Percentiles rank a stretch among this genome's conserved stretches.
phyloP scores from a whole-genome alignment of 2,113 vertebrate genomes.

The Plectropomus leopardus region DNA sequence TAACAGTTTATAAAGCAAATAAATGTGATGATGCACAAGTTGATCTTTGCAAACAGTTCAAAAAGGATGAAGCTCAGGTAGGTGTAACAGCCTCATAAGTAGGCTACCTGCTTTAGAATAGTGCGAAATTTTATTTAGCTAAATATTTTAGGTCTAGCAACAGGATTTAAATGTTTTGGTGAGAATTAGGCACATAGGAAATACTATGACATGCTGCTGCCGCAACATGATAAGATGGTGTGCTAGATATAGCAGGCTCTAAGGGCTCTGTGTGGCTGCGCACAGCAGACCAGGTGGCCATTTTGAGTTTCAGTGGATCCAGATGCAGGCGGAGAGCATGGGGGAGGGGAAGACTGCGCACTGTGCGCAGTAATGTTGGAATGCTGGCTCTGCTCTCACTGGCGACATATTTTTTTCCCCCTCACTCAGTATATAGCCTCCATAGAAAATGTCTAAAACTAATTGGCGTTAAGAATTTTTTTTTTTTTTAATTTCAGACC shows the following conservation, averaged over 20 bases:
- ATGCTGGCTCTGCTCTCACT: conserved; percentile 65
- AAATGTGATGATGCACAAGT: background rate
- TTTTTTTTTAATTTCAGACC: background rate
- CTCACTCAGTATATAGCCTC: conserved; percentile 30
- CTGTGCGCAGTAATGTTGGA: conserved; percentile 69
- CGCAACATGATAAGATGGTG: conserved; percentile 5
- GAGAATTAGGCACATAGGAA: background rate
- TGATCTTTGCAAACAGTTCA: background rate
- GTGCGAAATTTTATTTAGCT: background rate
- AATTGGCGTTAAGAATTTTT: background rate
- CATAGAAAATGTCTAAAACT: background rate
- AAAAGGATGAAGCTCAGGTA: background rate
- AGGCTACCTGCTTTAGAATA: background rate
- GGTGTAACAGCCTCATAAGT: background rate
- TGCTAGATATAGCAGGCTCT: conserved; percentile 12
- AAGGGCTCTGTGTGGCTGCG: conserved; percentile 47
- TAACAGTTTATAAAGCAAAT: background rate
- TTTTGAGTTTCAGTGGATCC: conserved; percentile 81
- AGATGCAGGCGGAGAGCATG: conserved; percentile 68
- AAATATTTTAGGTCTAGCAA: background rate
- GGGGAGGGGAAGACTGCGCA: conserved; percentile 69
- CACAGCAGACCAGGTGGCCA: conserved; percentile 76
- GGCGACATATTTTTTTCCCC: conserved; percentile 31
- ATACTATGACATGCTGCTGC: background rate
- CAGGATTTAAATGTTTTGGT: background rate